Evolutionary conservation across 1,140 invertebrate genomes (phyloP), one percentile per base, ranked within the genome.

Genomic region (Scaptomyza graminum): DNA sequence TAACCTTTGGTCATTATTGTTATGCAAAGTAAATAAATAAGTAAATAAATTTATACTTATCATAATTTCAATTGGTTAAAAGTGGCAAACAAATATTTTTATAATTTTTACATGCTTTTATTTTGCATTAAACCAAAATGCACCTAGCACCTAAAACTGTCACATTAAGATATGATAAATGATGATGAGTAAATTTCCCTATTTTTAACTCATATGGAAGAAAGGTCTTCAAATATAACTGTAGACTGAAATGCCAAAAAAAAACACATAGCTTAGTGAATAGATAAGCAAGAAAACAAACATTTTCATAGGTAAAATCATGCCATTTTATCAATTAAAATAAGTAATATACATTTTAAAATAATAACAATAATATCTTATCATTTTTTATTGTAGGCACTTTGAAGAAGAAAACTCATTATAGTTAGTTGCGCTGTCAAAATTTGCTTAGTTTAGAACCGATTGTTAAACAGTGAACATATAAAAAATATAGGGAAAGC

Each of bases 301-400:
- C 7, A 43, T 57, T 11, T 37, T n/a, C 59, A 61, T 37, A 44
- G 34, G 57, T 18, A 57, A 25, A 43, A 16, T 16, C 34, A 9
- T 28, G 25, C 13, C 13, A 28, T 25, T 34, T 65, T 57, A 51
- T 65, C 61, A 57, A 71, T 57, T 28, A 34, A 71, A 52, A 55
- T 13, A 12, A 46, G 39, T 62, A 68, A 66, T 51, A 66, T 51
- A 71, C 46, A 49, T 13, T 56, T 43, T 51, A 13, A 12, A 46
- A 47, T 54, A 68, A 66, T 51, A 37, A 41, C 16, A 37, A 39
- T 28, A 15, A 22, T 56, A 70, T 70, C 61, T 65, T 65, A 70
- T 70, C 61, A 22, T 28, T 34, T 37, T 44, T 13, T 7, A 62
- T 68, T 54, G 25, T 18, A 15, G 16, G 43, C 22, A 28, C 3